Base-by-base conservation (phyloP, 2,888 invertebrate species). In the Troilus luridus region DNA sequence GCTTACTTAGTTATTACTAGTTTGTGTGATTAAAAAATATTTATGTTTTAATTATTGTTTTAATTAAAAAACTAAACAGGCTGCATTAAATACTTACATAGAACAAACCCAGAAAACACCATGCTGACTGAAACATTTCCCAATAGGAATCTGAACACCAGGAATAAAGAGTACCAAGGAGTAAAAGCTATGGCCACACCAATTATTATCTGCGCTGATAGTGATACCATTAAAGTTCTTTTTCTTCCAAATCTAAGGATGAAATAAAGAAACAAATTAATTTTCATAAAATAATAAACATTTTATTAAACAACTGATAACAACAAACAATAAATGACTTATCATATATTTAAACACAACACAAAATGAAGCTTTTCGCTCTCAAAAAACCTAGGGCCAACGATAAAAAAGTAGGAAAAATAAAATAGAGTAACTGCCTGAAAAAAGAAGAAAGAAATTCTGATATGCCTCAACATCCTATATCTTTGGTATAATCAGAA, bases 121-220 rank as follows among this genome's bases (percentile, higher is more conserved):
- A 97, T 96, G 27, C 97, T 97, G n/a, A 97, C 97, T 0, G 97
- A 97, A 21, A 97, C 96, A 93, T 96, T 96, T 0, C 97, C 97
- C 94, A 97, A 95, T 7, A 96, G 93, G 8, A 96, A 96, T 88
- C 97, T 95, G 85, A 97, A 95, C 0, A 96, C 94, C 88, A 97
- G 95, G 94, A 97, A 97, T 92, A 97, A 95, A 92, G 96, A 95
- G 94, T 96, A 97, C 93, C 96, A 96, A 41, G 96, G 96, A 8
- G 96, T 96, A 93, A 97, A 95, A 19, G 97, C 96, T 0, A 97
- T 95, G n/a, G 95, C 94, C 93, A 95, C 94, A 94, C 96, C 97
- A 41, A 97, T 95, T 14, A 95, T 94, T 91, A 97, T 96, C 94
- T 97, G 97, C 24, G 96, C 94, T 77, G 96, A 94, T 92, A 96